Evolutionary conservation across 2,888 invertebrate species (phyloP).

Genomic region (Sialis fuliginosa): DNA sequence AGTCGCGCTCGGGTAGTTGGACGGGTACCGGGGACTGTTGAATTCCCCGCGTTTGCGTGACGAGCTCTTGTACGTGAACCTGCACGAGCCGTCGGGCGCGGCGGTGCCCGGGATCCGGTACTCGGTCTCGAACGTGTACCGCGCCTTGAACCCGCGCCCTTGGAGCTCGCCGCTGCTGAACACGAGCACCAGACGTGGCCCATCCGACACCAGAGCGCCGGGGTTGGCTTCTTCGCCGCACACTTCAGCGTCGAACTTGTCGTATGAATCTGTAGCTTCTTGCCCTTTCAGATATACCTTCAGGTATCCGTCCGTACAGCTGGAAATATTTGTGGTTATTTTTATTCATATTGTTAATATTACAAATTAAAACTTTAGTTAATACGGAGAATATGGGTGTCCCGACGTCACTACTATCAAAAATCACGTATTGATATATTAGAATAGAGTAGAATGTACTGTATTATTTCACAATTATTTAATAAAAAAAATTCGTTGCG

Average conservation of each 20-base stretch:
- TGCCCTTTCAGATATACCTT: slow-evolving; percentile 84
- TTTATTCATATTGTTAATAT: slow-evolving; percentile 1
- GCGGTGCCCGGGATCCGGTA: slow-evolving; percentile 90
- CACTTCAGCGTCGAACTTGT: slow-evolving; percentile 83
- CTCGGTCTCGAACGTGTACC: slow-evolving; percentile 74
- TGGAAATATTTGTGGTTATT: slow-evolving; percentile 17
- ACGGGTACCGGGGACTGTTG: slow-evolving; percentile 91
- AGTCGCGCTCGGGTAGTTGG: slow-evolving; percentile 88
- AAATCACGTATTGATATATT: no score
- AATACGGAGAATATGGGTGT: no score
- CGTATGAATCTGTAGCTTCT: slow-evolving; percentile 81
- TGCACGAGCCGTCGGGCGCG: slow-evolving; percentile 79
- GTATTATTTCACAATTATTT: no score
- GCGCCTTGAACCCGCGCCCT: slow-evolving; percentile 82
- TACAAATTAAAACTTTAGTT: not conserved
- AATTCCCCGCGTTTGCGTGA: slow-evolving; percentile 79
- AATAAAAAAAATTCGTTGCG: no score
- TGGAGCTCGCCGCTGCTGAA: slow-evolving; percentile 85
- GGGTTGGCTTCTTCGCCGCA: slow-evolving; percentile 69
- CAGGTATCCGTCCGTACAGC: slow-evolving; percentile 79
- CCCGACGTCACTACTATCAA: no score
- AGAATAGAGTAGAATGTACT: no score
- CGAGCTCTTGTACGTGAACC: slow-evolving; percentile 77
- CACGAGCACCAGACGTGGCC: slow-evolving; percentile 84
- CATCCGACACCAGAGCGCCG: slow-evolving; percentile 70